phyloP scores from a whole-genome alignment of 2,888 invertebrate genomes.

The Parnassius apollo region DNA sequence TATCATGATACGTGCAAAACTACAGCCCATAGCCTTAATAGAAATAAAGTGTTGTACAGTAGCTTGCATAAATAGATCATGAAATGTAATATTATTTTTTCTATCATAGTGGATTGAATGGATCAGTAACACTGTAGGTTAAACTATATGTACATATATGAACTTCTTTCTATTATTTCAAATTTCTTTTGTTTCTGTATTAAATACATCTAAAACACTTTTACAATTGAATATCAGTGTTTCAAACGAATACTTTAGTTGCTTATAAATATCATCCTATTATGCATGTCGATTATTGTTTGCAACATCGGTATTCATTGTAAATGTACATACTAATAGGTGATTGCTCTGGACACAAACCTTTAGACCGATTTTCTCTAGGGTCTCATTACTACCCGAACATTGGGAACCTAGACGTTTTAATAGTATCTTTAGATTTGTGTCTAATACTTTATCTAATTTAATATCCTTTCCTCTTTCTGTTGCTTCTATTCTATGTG shows the following conservation, averaged over 20 bases:
- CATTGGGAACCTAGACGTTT: constrained; percentile 40
- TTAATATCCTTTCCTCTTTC: constrained; percentile 5
- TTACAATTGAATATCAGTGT: constrained; percentile 55
- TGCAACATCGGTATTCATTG: constrained; percentile 11
- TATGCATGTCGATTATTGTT: constrained; percentile 24
- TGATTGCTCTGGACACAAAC: neutral
- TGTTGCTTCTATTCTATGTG: constrained; percentile 11
- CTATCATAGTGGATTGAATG: constrained; percentile 13
- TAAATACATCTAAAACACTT: constrained; percentile 27
- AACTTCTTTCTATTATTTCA: constrained; percentile 18
- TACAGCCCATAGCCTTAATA: constrained; percentile 12
- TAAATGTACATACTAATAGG: neutral
- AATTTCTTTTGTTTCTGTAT: constrained; percentile 25
- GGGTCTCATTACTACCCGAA: constrained; percentile 58
- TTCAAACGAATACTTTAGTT: constrained; percentile 47
- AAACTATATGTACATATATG: constrained; percentile 36
- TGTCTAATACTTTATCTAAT: constrained; percentile 6
- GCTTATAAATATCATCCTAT: constrained; percentile 33
- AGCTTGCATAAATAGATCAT: constrained; percentile 29
- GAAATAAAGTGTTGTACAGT: constrained; percentile 25
- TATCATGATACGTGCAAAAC: constrained; percentile 28
- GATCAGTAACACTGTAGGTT: neutral
- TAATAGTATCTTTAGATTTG: constrained; percentile 18
- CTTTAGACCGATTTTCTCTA: constrained; percentile 29
- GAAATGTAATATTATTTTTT: constrained; percentile 14